Conservation (phyloP, 2,797 vertebrate genomes). For the Parauchenoglanis ngamensis region DNA sequence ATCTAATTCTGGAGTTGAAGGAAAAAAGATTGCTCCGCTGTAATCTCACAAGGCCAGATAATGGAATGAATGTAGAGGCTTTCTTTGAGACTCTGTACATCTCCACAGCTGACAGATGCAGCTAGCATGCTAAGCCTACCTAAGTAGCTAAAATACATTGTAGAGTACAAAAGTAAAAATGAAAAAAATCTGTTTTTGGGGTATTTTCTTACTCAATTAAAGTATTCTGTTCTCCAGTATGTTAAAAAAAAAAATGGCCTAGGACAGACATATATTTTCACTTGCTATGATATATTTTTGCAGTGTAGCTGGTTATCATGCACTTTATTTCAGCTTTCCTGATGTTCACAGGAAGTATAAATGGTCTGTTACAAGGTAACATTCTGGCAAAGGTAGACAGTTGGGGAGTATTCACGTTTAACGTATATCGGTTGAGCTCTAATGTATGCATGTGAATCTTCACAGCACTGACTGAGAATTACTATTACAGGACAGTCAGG, state of each 20-base stretch:
- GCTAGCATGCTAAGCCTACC: background rate
- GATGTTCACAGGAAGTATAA: background rate
- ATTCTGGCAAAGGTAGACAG: background rate
- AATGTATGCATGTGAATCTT: background rate
- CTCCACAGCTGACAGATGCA: background rate
- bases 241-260: background rate
- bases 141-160: background rate
- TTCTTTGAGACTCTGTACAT: background rate
- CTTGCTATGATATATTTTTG: background rate
- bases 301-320: background rate
- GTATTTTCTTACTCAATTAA: background rate
- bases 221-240: background rate
- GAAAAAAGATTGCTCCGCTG: background rate
- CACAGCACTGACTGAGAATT: background rate
- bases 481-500: background rate
- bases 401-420: background rate
- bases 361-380: background rate
- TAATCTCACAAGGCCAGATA: background rate
- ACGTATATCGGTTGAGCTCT: background rate
- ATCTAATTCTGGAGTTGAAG: background rate
- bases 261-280: background rate
- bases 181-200: background rate
- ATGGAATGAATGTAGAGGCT: background rate
- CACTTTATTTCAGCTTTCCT: background rate
- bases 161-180: background rate